A percentile compares a stretch with the other conserved stretches of the same genome.
These are phyloP conservation scores for Caenorhabditis imperialis DNA, from an alignment of 2,888 invertebrate genomes.

Conservation along the genomic window DNA sequence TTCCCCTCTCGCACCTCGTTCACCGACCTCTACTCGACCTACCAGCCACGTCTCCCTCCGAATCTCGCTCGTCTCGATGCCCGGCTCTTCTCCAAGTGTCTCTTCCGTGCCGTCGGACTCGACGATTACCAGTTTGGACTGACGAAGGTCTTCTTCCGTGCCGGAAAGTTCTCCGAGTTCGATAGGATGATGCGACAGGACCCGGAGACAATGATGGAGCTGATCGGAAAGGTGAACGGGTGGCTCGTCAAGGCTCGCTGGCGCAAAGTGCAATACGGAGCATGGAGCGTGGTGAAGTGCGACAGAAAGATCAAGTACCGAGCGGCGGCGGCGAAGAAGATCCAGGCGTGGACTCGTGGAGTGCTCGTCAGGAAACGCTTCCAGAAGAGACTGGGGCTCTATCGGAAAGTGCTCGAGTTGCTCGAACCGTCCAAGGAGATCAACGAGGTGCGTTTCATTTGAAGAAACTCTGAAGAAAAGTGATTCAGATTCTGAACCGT, in stretches of 20 bases:
- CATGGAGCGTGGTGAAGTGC: conserved; percentile 93
- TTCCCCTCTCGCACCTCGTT: conserved; percentile 87
- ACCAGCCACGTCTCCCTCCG: conserved; percentile 88
- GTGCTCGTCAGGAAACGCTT: conserved; percentile 85
- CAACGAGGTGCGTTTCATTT: conserved; percentile 56
- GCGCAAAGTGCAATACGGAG: conserved; percentile 92
- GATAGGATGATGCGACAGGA: conserved; percentile 87
- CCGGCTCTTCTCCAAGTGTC: conserved; percentile 94
- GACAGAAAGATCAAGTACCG: conserved; percentile 92
- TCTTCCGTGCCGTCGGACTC: conserved; percentile 93
- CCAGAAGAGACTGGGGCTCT: conserved; percentile 59
- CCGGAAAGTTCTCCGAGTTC: conserved; percentile 94
- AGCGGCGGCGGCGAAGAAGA: conserved; percentile 85
- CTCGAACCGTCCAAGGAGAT: conserved; percentile 58
- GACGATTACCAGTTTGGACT: conserved; percentile 97
- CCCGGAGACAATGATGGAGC: conserved; percentile 88
- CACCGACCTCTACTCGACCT: conserved; percentile 90
- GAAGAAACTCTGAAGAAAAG: too few species aligned
- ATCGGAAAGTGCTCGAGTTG: conserved; percentile 50
- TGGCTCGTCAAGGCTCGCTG: conserved; percentile 94
- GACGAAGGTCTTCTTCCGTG: conserved; percentile 96
- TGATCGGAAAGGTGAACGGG: conserved; percentile 90
- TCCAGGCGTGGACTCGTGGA: conserved; percentile 90
- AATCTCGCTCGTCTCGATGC: conserved; percentile 88
- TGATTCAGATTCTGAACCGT: conserved; percentile 48